Percentiles rank a stretch among this genome's conserved stretches.
Evolutionary conservation across 2,113 vertebrate genomes (phyloP).

Genomic region (Zosterops borbonicus): DNA sequence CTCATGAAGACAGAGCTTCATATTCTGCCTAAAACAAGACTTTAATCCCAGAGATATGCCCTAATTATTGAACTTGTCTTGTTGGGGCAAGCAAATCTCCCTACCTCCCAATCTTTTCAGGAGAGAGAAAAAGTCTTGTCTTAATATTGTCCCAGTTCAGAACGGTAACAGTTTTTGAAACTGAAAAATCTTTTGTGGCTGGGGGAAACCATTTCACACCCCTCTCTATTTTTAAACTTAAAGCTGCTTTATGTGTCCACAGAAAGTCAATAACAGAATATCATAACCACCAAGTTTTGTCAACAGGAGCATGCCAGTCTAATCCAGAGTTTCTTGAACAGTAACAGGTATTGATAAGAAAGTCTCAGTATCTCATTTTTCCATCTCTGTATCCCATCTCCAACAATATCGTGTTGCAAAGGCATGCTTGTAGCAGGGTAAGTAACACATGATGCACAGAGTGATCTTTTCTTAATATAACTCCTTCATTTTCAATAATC

Average conservation of each 20-base stretch:
- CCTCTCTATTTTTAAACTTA: background rate
- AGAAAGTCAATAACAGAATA: background rate
- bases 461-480: background rate
- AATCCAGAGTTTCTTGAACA: background rate
- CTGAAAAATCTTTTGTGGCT: background rate
- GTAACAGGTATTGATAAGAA: background rate
- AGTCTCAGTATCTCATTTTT: background rate
- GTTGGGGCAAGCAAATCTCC: background rate
- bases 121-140: background rate
- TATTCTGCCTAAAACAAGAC: background rate
- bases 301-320: background rate
- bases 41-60: background rate
- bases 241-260: background rate
- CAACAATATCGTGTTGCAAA: constrained; percentile 5
- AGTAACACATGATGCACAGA: background rate
- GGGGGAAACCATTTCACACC: background rate
- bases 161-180: constrained; percentile 23
- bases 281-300: background rate
- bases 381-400: background rate
- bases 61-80: background rate
- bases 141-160: background rate
- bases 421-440: background rate
- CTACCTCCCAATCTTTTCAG: background rate
- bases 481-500: background rate
- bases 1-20: background rate